Evolutionary conservation across 1,140 invertebrate genomes (phyloP).

Genomic region (Akabosia matsudoensis): DNA sequence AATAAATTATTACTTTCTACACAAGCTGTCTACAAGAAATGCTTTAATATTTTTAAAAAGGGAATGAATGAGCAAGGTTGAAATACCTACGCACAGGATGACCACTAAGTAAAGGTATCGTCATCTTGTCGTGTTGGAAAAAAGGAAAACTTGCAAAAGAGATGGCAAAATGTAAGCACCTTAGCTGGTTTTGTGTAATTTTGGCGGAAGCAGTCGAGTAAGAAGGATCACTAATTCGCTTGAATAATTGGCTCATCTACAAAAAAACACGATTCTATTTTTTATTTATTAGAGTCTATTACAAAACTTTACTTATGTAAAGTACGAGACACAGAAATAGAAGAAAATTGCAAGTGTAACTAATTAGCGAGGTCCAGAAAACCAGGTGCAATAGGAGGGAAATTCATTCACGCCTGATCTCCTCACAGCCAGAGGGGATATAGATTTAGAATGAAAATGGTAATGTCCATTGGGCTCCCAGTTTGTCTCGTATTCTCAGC

Average conservation of each 20-base stretch:
- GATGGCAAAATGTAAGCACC: background rate
- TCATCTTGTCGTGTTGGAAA: background rate
- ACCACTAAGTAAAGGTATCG: background rate
- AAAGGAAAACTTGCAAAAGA: background rate
- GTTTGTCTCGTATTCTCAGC: background rate
- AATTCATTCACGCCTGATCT: no score
- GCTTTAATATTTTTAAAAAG: conserved; percentile 10
- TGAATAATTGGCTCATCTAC: background rate
- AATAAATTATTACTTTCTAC: conserved; percentile 26
- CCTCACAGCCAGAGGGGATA: no score
- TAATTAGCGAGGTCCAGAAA: no score
- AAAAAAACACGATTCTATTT: background rate
- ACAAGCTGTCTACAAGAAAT: conserved; percentile 20
- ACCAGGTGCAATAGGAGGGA: no score
- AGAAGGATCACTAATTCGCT: background rate
- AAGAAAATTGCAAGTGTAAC: no score
- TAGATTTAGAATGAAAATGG: no score
- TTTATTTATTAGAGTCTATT: background rate
- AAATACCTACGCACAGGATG: background rate
- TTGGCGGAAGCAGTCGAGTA: background rate
- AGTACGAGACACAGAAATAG: no score
- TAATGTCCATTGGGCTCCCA: background rate
- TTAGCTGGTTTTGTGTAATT: background rate
- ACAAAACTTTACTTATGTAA: background rate
- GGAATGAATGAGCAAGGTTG: conserved; percentile 9